phyloP scores from a whole-genome alignment of 2,888 invertebrate species.

The Pollenia griseotomentosa region DNA sequence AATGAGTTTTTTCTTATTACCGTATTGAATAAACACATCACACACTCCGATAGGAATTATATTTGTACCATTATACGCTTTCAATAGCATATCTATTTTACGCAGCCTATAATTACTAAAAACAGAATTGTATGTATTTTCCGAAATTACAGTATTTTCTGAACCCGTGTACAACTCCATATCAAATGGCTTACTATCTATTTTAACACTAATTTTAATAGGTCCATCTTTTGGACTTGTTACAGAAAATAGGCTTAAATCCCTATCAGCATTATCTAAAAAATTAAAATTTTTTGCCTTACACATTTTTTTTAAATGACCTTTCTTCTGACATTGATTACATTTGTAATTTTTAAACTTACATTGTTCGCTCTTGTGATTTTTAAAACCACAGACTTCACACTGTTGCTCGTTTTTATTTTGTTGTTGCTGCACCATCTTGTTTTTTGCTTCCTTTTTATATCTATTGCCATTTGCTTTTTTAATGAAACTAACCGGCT shows the following conservation, averaged over 20 bases:
- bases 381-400: no score
- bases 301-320: no score
- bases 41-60: conserved; percentile 60
- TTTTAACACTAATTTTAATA: conserved; percentile 51
- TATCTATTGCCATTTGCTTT: conserved; percentile 8
- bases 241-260: no score
- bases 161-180: conserved; percentile 72
- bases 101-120: conserved; percentile 38
- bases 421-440: no score
- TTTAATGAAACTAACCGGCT: conserved; percentile 32
- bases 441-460: no score
- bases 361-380: no score
- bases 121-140: conserved; percentile 41
- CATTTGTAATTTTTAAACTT: no score
- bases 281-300: no score
- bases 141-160: conserved; percentile 62
- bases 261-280: no score
- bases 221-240: conserved; percentile 43
- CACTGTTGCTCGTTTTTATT: no score
- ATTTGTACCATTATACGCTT: conserved; percentile 60
- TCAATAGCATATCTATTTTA: conserved; percentile 46
- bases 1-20: conserved; percentile 39
- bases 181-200: conserved; percentile 59
- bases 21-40: conserved; percentile 48
- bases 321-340: no score